These are phyloP conservation scores for Seira musarum DNA, from an alignment of 2,888 invertebrate species.

Conservation along the genomic window DNA sequence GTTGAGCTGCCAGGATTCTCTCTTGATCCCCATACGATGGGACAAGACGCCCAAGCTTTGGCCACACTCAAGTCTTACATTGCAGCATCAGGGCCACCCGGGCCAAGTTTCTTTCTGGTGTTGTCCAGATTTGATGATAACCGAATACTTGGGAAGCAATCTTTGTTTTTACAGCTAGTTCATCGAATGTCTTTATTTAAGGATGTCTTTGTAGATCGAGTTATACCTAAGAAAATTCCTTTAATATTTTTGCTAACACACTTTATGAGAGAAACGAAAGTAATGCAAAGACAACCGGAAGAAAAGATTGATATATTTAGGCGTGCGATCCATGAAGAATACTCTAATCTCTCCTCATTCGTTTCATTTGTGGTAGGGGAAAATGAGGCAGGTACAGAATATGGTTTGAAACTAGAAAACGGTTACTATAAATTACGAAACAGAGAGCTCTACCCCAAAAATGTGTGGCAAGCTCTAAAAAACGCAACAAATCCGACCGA, in stretches of 20 bases:
- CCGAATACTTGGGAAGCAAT: slow-evolving; percentile 10
- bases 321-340: slow-evolving; percentile 26
- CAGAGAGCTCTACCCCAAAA: slow-evolving; percentile 52
- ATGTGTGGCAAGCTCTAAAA: slow-evolving; percentile 35
- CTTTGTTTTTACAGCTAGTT: slow-evolving; percentile 16
- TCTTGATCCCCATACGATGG: slow-evolving; percentile 21
- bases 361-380: slow-evolving; percentile 48
- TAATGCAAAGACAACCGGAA: slow-evolving; percentile 35
- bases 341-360: slow-evolving; percentile 15
- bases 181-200: slow-evolving; percentile 32
- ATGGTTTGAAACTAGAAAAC: background rate
- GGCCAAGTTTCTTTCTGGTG: slow-evolving; percentile 37
- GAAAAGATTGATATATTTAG: slow-evolving; percentile 20
- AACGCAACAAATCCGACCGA: background rate
- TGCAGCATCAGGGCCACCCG: slow-evolving; percentile 27
- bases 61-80: slow-evolving; percentile 34
- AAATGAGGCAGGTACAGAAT: slow-evolving; percentile 36
- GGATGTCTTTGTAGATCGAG: no score
- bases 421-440: slow-evolving; percentile 44
- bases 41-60: slow-evolving; percentile 30
- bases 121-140: slow-evolving; percentile 36
- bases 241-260: slow-evolving; percentile 51
- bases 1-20: slow-evolving; percentile 33
- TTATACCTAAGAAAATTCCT: slow-evolving; percentile 39
- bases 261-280: slow-evolving; percentile 36